phyloP scores from a whole-genome alignment of 2,113 vertebrate genomes.

The Lasiurus borealis region DNA sequence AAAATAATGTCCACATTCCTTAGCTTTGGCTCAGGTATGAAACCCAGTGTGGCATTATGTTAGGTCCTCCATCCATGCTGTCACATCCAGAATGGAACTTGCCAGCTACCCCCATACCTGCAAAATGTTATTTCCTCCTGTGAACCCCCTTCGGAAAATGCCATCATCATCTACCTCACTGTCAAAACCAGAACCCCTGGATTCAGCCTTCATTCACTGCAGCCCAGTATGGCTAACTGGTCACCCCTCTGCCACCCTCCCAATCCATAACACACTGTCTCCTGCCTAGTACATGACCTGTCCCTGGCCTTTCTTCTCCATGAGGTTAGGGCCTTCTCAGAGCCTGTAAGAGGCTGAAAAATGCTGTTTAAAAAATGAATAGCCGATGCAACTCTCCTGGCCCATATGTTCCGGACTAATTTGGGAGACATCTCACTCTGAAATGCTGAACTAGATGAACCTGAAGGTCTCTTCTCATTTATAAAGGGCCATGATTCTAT shows the following conservation, averaged over 20 bases:
- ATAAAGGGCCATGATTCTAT: neutral
- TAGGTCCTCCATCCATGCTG: accelerated
- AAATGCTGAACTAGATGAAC: neutral
- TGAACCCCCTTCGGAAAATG: neutral
- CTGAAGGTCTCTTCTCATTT: neutral
- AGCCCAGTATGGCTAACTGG: neutral
- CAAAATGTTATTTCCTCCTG: neutral
- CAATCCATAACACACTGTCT: neutral
- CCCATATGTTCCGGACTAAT: neutral
- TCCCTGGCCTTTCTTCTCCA: neutral
- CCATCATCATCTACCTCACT: neutral
- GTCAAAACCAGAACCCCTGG: neutral
- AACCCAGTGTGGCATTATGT: accelerated
- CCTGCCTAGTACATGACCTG: no score
- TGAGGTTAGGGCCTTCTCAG: neutral
- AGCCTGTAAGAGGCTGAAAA: neutral
- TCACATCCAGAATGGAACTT: neutral
- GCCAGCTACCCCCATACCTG: neutral
- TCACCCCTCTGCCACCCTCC: neutral
- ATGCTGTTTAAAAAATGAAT: neutral
- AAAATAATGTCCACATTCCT: accelerated
- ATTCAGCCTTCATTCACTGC: no score
- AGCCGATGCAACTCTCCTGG: neutral
- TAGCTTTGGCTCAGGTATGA: neutral
- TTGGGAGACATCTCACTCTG: neutral